These are phyloP conservation scores for Euura lappo DNA, from an alignment of 1,140 invertebrate genomes.

Conservation along the genomic window DNA sequence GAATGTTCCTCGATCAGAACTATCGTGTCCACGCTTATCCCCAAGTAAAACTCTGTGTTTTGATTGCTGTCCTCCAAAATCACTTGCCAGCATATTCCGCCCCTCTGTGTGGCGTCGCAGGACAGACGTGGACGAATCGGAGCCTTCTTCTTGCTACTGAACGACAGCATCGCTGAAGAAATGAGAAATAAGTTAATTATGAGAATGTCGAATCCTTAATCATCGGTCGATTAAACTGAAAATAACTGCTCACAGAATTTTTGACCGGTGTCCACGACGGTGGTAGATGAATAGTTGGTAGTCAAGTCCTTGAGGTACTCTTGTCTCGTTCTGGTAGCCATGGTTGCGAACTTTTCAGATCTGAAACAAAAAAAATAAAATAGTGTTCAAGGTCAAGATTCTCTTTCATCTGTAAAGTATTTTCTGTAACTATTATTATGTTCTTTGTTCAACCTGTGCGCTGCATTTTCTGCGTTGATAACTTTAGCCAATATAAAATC, in stretches of 20 bases:
- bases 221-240: slow-evolving; percentile 41
- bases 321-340: slow-evolving; percentile 94
- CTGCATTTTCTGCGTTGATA: slow-evolving; percentile 97
- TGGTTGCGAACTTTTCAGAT: slow-evolving; percentile 96
- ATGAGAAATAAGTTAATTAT: slow-evolving; percentile 24
- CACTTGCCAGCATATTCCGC: slow-evolving; percentile 82
- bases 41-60: slow-evolving; percentile 81
- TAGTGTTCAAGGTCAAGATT: background rate
- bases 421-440: background rate
- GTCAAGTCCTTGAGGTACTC: slow-evolving; percentile 95
- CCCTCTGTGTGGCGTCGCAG: slow-evolving; percentile 71
- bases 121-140: slow-evolving; percentile 69
- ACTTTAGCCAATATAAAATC: slow-evolving; percentile 96
- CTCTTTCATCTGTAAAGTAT: background rate
- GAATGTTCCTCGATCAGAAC: slow-evolving; percentile 86
- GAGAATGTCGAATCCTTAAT: background rate
- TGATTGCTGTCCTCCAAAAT: slow-evolving; percentile 74
- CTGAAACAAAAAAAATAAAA: slow-evolving; percentile 41
- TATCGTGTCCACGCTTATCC: slow-evolving; percentile 85
- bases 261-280: slow-evolving; percentile 82
- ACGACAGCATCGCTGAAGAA: slow-evolving; percentile 69
- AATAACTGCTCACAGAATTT: slow-evolving; percentile 78
- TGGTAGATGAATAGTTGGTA: slow-evolving; percentile 82
- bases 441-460: slow-evolving; percentile 66
- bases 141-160: slow-evolving; percentile 77